A percentile compares a stretch with the other conserved stretches of the same genome.
Evolutionary conservation across 2,888 invertebrate species (phyloP).

Genomic region (Stenurella melanura): DNA sequence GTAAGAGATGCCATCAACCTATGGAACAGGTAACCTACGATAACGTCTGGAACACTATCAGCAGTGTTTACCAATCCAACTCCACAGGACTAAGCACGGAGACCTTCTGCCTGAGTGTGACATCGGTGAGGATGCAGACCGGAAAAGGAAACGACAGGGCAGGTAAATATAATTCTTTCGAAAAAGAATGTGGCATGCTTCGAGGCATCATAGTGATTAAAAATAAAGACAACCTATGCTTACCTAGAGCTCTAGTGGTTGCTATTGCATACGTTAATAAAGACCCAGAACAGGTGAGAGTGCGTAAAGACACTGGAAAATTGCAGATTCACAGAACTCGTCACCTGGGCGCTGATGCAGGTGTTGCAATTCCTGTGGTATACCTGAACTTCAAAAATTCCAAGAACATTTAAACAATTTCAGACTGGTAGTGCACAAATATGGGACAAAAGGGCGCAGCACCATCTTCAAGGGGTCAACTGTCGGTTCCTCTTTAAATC

Average conservation of each 20-base stretch:
- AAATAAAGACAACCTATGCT: slow-evolving; percentile 50
- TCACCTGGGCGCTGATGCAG: slow-evolving; percentile 14
- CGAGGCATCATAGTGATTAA: slow-evolving; percentile 46
- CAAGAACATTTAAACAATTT: no score
- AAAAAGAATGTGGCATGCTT: no score
- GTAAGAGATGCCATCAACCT: neutral
- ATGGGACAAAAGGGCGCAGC: no score
- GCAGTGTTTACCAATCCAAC: slow-evolving; percentile 35
- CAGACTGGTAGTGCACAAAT: no score
- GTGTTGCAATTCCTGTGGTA: no score
- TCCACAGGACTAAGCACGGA: slow-evolving; percentile 44
- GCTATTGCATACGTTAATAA: slow-evolving; percentile 43
- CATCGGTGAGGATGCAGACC: slow-evolving; percentile 30
- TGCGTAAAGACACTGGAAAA: slow-evolving; percentile 29
- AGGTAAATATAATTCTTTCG: slow-evolving; percentile 40
- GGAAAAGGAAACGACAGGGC: slow-evolving; percentile 35
- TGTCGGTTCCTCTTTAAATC: no score
- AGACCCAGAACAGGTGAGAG: slow-evolving; percentile 18
- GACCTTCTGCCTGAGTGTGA: slow-evolving; percentile 48
- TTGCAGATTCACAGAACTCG: slow-evolving; percentile 24
- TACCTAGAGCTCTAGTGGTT: slow-evolving; percentile 31
- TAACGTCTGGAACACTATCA: slow-evolving; percentile 25
- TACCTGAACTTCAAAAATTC: no score
- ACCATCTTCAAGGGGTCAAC: no score
- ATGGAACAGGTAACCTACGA: slow-evolving; percentile 14